These are phyloP conservation scores for Parapristionchus giblindavisi DNA, from an alignment of 2,888 invertebrate species.

Conservation along the genomic window DNA sequence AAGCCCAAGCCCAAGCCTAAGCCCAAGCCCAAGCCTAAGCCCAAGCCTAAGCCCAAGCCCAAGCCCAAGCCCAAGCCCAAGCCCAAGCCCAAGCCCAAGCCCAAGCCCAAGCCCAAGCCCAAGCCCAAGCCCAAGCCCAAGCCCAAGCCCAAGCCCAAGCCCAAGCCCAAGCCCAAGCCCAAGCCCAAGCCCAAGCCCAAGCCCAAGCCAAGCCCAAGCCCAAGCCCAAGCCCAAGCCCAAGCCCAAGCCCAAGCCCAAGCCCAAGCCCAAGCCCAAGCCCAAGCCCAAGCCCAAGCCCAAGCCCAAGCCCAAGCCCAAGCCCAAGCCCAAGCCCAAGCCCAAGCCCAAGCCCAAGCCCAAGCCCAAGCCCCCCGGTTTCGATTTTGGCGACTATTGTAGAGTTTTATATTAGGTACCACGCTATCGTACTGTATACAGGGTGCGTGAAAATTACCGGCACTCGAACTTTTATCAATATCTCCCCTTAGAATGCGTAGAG, in stretches of 20 bases:
- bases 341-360: conserved; percentile 42
- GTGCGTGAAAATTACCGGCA: too few relatives aligned
- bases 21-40: conserved; percentile 41
- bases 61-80: conserved; percentile 41
- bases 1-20: conserved; percentile 41
- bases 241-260: conserved; percentile 40
- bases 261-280: conserved; percentile 41
- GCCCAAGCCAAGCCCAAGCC: too few relatives aligned
- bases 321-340: conserved; percentile 42
- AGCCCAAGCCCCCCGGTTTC: too few relatives aligned
- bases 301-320: conserved; percentile 42
- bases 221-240: conserved; percentile 42
- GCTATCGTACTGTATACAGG: too few relatives aligned
- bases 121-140: conserved; percentile 42
- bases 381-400: too few relatives aligned
- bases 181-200: conserved; percentile 40
- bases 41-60: conserved; percentile 41
- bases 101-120: conserved; percentile 41
- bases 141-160: conserved; percentile 41
- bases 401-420: too few relatives aligned
- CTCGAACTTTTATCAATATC: too few relatives aligned
- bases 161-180: conserved; percentile 41
- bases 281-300: conserved; percentile 41
- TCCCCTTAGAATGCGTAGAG: too few relatives aligned
- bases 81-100: conserved; percentile 39